Conservation (phyloP, 2,888 invertebrate genomes). For the Stenoptilia bipunctidactyla region DNA sequence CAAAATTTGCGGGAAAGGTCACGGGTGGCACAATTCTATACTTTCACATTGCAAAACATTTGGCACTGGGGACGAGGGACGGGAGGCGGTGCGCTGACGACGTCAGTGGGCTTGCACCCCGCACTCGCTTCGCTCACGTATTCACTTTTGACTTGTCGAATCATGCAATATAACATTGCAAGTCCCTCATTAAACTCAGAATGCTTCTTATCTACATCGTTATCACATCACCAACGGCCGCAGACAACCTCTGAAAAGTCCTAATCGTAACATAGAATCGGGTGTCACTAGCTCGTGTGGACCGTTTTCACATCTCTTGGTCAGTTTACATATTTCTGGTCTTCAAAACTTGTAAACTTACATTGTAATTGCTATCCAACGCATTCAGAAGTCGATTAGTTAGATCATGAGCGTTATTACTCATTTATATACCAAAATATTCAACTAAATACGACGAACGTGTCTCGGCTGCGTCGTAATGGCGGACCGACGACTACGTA, state of each 20-base stretch:
- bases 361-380: slow-evolving; percentile 97
- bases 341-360: slow-evolving; percentile 78
- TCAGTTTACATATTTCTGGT: slow-evolving; percentile 46
- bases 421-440: slow-evolving; percentile 80
- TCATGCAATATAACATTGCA: neutral
- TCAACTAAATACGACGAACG: slow-evolving; percentile 73
- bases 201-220: slow-evolving; percentile 1
- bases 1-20: slow-evolving; percentile 55
- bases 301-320: slow-evolving; percentile 59
- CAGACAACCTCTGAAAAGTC: slow-evolving; percentile 48
- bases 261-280: slow-evolving; percentile 58
- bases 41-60: slow-evolving; percentile 72
- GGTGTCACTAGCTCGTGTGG: slow-evolving; percentile 66
- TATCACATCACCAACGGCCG: slow-evolving; percentile 21
- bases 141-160: slow-evolving; percentile 22
- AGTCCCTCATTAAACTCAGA: neutral
- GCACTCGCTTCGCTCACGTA: slow-evolving; percentile 56
- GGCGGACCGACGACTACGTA: slow-evolving; percentile 73
- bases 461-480: slow-evolving; percentile 72
- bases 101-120: slow-evolving; percentile 61
- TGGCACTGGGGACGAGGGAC: slow-evolving; percentile 62
- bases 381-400: slow-evolving; percentile 96
- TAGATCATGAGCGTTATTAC: slow-evolving; percentile 89
- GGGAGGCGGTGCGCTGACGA: slow-evolving; percentile 53
- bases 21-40: slow-evolving; percentile 66